Conservation (phyloP, 2,797 vertebrate genomes). For the Falco columbarius region DNA sequence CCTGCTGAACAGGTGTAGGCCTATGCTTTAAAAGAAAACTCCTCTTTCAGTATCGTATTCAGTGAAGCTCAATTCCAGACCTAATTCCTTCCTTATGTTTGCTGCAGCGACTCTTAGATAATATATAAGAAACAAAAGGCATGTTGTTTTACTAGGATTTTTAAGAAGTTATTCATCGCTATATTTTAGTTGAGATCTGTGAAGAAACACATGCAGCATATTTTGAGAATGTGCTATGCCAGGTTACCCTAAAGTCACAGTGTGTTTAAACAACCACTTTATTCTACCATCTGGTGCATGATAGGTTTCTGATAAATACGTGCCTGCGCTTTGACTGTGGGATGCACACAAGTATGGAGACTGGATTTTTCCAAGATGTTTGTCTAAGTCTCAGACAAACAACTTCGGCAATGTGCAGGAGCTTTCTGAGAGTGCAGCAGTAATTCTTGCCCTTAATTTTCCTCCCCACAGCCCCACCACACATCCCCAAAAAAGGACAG, state of each 20-base stretch:
- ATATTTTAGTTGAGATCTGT: slow-evolving; percentile 56
- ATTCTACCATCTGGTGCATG: slow-evolving; percentile 69
- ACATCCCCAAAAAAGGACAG: not conserved
- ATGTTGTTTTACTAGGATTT: slow-evolving; percentile 32
- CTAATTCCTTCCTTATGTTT: not conserved
- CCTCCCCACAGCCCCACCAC: not conserved
- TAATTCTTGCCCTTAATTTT: not conserved
- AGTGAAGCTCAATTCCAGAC: not conserved
- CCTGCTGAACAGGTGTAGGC: not conserved
- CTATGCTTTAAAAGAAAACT: not conserved
- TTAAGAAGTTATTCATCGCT: slow-evolving; percentile 56
- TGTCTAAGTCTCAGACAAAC: slow-evolving; percentile 39
- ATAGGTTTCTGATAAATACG: slow-evolving; percentile 68
- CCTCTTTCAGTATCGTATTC: not conserved
- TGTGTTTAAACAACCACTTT: slow-evolving; percentile 72
- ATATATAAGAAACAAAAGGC: slow-evolving; percentile 42
- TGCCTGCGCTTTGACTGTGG: slow-evolving; percentile 47
- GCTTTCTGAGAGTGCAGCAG: not conserved
- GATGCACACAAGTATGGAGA: slow-evolving; percentile 26
- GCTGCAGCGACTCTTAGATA: slow-evolving; percentile 46
- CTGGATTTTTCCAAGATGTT: slow-evolving; percentile 46
- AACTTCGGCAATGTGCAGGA: not conserved
- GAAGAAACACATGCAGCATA: slow-evolving; percentile 61
- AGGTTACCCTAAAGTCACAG: slow-evolving; percentile 66
- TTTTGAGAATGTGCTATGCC: slow-evolving; percentile 71